Evolutionary conservation across 2,797 vertebrate genomes (phyloP).

Genomic region (Petrocephalus sullivani): DNA sequence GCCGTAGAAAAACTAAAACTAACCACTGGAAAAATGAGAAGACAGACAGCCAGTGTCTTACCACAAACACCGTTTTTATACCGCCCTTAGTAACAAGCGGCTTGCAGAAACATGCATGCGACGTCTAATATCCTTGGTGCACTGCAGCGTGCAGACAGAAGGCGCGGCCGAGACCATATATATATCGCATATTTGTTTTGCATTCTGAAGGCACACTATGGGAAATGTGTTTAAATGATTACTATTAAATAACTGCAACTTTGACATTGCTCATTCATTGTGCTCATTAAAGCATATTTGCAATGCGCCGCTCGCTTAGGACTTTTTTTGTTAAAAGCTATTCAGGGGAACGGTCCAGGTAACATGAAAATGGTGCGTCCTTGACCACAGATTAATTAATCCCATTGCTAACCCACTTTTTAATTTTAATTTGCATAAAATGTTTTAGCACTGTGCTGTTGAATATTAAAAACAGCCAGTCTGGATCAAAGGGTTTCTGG

Average conservation of each 20-base stretch:
- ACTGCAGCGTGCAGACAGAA: background rate
- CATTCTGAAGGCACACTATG: background rate
- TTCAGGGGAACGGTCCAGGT: constrained; percentile 30
- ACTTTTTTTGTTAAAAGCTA: background rate
- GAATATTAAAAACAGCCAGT: background rate
- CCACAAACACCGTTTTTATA: background rate
- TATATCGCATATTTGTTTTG: background rate
- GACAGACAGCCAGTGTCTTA: background rate
- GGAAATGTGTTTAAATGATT: constrained; percentile 7
- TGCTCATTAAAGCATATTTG: background rate
- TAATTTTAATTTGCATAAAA: constrained; percentile 31
- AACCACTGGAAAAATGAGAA: constrained; percentile 10
- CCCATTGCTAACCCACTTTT: constrained; percentile 47
- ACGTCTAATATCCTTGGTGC: background rate
- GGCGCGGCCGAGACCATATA: background rate
- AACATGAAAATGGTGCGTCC: constrained; percentile 39
- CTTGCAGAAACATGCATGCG: background rate
- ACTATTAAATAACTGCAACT: background rate
- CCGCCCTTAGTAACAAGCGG: background rate
- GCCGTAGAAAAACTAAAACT: constrained; percentile 26
- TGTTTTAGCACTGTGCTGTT: background rate
- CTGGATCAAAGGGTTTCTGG: background rate
- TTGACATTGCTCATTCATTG: background rate
- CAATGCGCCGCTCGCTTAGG: background rate
- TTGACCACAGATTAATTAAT: constrained; percentile 56